These are phyloP conservation scores for Neomonachus schauinslandi DNA, from an alignment of 2,113 vertebrate genomes.

Conservation along the genomic window DNA sequence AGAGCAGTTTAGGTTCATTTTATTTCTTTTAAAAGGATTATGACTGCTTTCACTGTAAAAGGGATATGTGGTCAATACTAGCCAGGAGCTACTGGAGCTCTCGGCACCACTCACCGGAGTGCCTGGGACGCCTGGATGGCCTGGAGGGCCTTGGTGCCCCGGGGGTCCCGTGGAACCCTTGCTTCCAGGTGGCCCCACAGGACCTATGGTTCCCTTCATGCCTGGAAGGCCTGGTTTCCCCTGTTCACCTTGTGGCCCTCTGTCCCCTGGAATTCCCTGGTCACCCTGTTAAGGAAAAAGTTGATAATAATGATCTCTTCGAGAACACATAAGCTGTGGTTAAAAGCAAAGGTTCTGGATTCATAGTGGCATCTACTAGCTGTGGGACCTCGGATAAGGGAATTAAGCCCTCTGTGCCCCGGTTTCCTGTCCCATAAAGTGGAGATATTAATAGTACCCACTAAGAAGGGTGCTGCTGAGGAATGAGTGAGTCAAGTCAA, in stretches of 20 bases:
- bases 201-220: constrained; percentile 89
- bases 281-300: constrained; percentile 90
- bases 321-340: not conserved
- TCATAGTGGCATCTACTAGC: not conserved
- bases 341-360: not conserved
- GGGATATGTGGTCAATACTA: fast-evolving
- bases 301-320: not conserved
- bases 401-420: not conserved
- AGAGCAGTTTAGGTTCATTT: not conserved
- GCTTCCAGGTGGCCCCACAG: constrained; percentile 88
- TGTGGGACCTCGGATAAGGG: not conserved
- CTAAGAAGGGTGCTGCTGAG: not conserved
- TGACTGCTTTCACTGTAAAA: not conserved
- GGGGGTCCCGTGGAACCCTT: constrained; percentile 91
- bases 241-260: constrained; percentile 94
- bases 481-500: not conserved
- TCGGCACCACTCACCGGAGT: constrained; percentile 85
- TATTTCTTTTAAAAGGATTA: not conserved
- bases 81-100: not conserved
- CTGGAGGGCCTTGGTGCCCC: constrained; percentile 89
- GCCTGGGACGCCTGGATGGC: constrained; percentile 85
- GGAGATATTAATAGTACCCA: not conserved
- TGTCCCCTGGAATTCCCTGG: constrained; percentile 95
- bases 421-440: not conserved
- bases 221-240: constrained; percentile 90